phyloP scores from a whole-genome alignment of 2,797 vertebrate species.

The Phoxinus dragarum region DNA sequence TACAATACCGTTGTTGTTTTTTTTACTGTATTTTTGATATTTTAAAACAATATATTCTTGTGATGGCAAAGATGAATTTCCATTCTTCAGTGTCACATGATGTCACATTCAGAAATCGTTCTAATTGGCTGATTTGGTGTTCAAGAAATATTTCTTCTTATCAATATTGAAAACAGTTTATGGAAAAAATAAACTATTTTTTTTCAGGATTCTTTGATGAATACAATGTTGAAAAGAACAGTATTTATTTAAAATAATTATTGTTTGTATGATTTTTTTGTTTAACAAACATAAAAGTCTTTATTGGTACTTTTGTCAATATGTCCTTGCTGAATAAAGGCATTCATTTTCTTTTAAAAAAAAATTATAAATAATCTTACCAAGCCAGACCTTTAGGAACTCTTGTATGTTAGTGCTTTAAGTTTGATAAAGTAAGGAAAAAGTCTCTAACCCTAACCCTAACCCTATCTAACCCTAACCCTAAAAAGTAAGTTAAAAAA shows the following conservation, averaged over 20 bases:
- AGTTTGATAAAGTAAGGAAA: neutral
- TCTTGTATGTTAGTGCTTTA: neutral
- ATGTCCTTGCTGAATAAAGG: neutral
- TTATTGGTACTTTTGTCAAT: neutral
- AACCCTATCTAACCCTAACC: too few species aligned
- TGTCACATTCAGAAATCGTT: neutral
- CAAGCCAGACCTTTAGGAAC: neutral
- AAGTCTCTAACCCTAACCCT: too few species aligned
- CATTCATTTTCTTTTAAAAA: rapidly evolving
- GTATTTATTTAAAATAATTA: neutral
- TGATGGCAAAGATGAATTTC: neutral
- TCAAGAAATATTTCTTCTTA: neutral
- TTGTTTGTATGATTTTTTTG: neutral
- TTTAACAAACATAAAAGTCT: neutral
- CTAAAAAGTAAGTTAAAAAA: neutral
- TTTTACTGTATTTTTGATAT: too few species aligned
- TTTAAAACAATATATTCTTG: neutral
- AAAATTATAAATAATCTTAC: too few species aligned
- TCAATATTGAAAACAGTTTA: neutral
- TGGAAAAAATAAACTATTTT: neutral
- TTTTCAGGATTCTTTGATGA: neutral
- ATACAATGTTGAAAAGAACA: neutral
- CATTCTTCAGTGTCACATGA: neutral
- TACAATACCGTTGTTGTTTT: neutral
- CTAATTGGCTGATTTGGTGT: neutral